Evolutionary conservation across 2,113 vertebrate species (phyloP).

Genomic region (Meleagris gallopavo): DNA sequence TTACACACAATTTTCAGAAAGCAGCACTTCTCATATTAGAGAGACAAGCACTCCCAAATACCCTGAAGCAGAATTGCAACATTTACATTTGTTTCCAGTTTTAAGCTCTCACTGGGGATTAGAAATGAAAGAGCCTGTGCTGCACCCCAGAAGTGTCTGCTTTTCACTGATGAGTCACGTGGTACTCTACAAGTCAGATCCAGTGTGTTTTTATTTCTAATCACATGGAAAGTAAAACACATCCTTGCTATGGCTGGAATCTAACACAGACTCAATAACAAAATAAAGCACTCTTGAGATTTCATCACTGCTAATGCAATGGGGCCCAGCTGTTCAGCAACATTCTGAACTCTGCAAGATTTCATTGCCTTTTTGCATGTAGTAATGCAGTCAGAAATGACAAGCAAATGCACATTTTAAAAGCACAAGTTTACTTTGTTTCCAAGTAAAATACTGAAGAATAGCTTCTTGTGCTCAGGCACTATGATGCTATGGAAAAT

Average conservation of each 20-base stretch:
- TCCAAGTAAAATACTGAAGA: not conserved
- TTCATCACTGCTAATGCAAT: constrained; percentile 2
- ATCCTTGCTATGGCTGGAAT: not conserved
- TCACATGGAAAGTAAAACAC: not conserved
- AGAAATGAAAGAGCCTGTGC: not conserved
- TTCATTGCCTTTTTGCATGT: constrained; percentile 6
- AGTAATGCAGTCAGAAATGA: not conserved
- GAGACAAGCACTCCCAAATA: not conserved
- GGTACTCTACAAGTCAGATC: not conserved
- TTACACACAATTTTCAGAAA: not conserved
- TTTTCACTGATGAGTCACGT: not conserved
- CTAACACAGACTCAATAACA: not conserved
- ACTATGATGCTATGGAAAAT: not conserved
- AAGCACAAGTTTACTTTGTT: constrained; percentile 6
- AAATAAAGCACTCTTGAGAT: constrained; percentile 8
- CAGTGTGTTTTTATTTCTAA: not conserved
- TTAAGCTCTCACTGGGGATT: not conserved
- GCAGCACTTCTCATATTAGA: not conserved
- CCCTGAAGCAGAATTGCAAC: constrained; percentile 14
- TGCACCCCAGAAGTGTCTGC: not conserved
- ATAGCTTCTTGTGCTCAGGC: not conserved
- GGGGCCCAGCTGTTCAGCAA: constrained; percentile 48
- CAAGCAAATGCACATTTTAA: constrained; percentile 23
- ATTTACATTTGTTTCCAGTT: constrained; percentile 21
- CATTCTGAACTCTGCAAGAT: constrained; percentile 22